Evolutionary conservation across 1,140 invertebrate species (phyloP), one percentile per base, ranked within the genome.

Genomic region (Drosophila gunungcola): DNA sequence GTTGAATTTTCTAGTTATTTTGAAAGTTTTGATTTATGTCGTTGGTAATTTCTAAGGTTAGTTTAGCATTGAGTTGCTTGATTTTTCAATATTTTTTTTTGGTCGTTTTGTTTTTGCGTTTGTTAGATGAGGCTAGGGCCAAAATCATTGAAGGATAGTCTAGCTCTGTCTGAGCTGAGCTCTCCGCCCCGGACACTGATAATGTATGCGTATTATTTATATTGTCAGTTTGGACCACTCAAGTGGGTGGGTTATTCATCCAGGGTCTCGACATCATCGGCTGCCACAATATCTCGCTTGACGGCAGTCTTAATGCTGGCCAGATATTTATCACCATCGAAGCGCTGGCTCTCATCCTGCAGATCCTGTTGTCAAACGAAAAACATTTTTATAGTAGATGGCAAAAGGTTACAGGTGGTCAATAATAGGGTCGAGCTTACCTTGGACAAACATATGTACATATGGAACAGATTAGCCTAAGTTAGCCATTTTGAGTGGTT

Each of bases 261-360:
- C 64, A 84, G 61, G 42, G 70, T 90, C 54, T 89, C 84, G 45
- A 78, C 61, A 43, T 92, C 91, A 51, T 88, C 83, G 64, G 80
- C 90, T 11, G 85, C 72, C 55, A 77, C 79, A 60, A 92, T 89
- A 72, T 90, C 91, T 67, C 91, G 86, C 54, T 91, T 92, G 73
- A 76, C 54, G 46, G 79, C 77, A 61, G 67, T 86, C 58, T 92
- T 90, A 61, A 90, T 78, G 63, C 90, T 78, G 29, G 76, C 80
- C 55, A 92, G 54, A 80, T 92, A 92, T 63, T 91, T 92, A 27
- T 91, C 91, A n/a, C 82, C 91, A 80, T 92, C 91, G 32, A 92
- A 92, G 13, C 91, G 91, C 58, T 91, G 81, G 36, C 76, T 90
- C 73, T 92, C 91, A 84, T 92, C 91, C 61, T 83, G 73, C 49